Evolutionary conservation across 1,140 invertebrate genomes (phyloP), one percentile per base, ranked within the genome.

Genomic region (Trichonephila clavata): DNA sequence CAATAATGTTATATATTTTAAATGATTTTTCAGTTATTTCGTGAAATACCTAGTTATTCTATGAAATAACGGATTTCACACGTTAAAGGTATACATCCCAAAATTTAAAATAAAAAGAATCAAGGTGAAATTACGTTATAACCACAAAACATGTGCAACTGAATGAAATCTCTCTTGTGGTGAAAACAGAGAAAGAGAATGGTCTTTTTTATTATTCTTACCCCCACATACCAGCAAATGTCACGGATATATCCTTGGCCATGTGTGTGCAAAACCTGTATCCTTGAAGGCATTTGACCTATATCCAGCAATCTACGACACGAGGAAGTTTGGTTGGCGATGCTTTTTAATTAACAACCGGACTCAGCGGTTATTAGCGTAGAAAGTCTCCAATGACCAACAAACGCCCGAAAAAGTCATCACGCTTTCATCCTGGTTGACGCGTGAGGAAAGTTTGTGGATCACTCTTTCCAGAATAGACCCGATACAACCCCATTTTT

Each of bases 201-300:
- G 32, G 43, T 18, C 39, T n/a, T n/a, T n/a, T n/a, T 83, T 50
- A 10, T 50, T 50, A 10, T 50, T 10, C 2, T 83, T 59, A 27
- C 50, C 43, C 27, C 71, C 71, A 39, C 71, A 83, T 59, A 57
- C 81, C 81, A 59, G 21, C 81, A 83, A 83, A 83, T 83, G 81
- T 83, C 81, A 77, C 27, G 27, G 27, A 77, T 4, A 83, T 83
- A 83, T 83, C 81, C 81, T 83, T 83, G 81, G 81, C 81, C 81
- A 83, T 83, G 81, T 77, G 71, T 50, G 71, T 50, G 77, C 77
- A 21, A 39, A 50, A 20, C 32, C 77, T 6, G 21, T 21, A 59
- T n/a, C 39, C 81, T 27, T 83, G 50, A 59, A 83, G 81, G 81
- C 81, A 57, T 16, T 14, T 83, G 81, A 21, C 81, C 81, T 59